Evolutionary conservation across 2,113 vertebrate genomes (phyloP), one percentile per base, ranked within the genome.

Genomic region (Callocephalon fimbriatum): DNA sequence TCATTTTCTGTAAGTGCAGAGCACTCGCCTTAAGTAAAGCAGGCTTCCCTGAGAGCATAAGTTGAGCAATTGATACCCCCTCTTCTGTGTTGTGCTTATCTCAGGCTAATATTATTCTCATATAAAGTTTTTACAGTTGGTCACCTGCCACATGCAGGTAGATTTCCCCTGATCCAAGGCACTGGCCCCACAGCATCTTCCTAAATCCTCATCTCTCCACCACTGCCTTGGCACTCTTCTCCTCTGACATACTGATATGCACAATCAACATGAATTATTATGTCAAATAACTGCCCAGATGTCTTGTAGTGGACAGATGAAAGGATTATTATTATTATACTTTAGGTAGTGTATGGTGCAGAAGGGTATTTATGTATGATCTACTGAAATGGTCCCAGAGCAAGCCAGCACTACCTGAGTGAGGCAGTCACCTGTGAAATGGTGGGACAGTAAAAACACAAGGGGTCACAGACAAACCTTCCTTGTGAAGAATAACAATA

Each of bases 271-370:
- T 31, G 81, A 97, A 96, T 96, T 97, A 94, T 70, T 96, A 93
- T 54, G 90, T 94, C 94, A 97, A 97, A 95, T 96, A 95, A 92
- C 95, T 96, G 95, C 90, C 72, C 94, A 98, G 97, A 96, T 97
- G 97, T 95, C 96, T 88, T 91, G 93, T 95, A 94, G 87, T 88
- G 90, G 90, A 82, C 53, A 97, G 92, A 97, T 96, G 97, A 97
- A 97, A 94, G 84, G 95, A 96, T 98, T 98, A 97, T 97, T 98
- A 97, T 97, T 97, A 96, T 97, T 97, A 97, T 91, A 96, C 91
- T 97, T 98, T 92, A 97, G 79, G 91, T 74, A 97, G 92, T 25
- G 68, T 93, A 80, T 31, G 51, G 95, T 95, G 72, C 81, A 89
- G 83, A 79, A 32, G 40, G 68, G 61, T 97, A 88, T 97, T 95